Conservation (phyloP, 2,113 vertebrate species). For the Nestor notabilis region DNA sequence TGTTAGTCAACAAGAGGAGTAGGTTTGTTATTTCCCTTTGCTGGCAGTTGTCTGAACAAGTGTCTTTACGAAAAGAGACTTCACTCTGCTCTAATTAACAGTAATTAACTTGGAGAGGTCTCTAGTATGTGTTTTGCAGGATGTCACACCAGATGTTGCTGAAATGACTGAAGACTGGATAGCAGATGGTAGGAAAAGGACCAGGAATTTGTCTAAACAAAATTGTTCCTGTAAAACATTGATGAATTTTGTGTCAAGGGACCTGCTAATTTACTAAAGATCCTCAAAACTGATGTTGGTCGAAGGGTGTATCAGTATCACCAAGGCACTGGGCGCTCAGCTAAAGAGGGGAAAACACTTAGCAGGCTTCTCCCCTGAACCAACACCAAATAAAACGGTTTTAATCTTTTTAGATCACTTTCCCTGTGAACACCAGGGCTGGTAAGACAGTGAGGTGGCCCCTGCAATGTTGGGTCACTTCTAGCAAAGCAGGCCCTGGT, state of each 20-base stretch:
- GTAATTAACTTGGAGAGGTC: background rate
- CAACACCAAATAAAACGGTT: accelerated
- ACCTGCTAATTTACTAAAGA: background rate
- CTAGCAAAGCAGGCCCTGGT: background rate
- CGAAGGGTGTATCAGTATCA: background rate
- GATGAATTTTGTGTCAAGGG: background rate
- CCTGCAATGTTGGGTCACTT: accelerated
- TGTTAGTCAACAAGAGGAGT: background rate
- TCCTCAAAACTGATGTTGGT: background rate
- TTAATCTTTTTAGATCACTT: background rate
- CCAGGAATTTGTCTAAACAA: background rate
- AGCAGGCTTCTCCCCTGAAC: background rate
- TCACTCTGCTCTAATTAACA: background rate
- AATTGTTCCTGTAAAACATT: background rate
- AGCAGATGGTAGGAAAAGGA: background rate
- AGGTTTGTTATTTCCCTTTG: background rate
- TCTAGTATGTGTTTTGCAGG: background rate
- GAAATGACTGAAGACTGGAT: background rate
- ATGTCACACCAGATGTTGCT: background rate
- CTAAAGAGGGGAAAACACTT: background rate
- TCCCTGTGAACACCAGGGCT: background rate
- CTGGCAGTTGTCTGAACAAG: background rate
- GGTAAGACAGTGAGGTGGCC: background rate
- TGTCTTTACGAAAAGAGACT: background rate
- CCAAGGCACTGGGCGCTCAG: background rate